Evolutionary conservation across 2,888 invertebrate species (phyloP).

Genomic region (Salpingus planirostris): DNA sequence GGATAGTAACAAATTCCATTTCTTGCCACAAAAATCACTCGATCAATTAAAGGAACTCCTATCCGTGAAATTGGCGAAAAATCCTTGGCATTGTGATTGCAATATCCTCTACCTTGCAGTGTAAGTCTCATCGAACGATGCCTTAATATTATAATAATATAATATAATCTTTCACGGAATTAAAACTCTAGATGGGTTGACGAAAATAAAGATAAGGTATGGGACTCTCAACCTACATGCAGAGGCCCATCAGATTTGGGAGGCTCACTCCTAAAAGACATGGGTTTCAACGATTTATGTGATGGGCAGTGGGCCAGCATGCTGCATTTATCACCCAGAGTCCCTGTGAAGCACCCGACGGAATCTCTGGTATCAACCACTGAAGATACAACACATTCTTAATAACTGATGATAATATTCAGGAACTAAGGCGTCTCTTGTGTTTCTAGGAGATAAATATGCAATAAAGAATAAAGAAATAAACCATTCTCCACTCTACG

Average conservation of each 20-base stretch:
- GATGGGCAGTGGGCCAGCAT: conserved; percentile 73
- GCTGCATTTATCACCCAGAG: conserved; percentile 57
- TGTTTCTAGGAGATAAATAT: not conserved
- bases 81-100: conserved; percentile 78
- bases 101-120: conserved; percentile 61
- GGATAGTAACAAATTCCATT: conserved; percentile 65
- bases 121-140: conserved; percentile 51
- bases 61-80: conserved; percentile 62
- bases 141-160: not conserved
- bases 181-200: conserved; percentile 51
- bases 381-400: not conserved
- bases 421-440: not conserved
- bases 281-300: conserved; percentile 65
- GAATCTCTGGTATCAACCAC: not conserved
- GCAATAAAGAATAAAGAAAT: not conserved
- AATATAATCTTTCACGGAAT: conserved; percentile 6
- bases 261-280: conserved; percentile 56
- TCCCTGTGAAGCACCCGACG: conserved; percentile 43
- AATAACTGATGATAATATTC: not conserved
- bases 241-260: conserved; percentile 64
- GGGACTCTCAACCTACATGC: conserved; percentile 63
- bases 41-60: conserved; percentile 55
- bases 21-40: conserved; percentile 56
- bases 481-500: too few species aligned
- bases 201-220: conserved; percentile 56